A percentile compares a stretch with the other conserved stretches of the same genome.
phyloP scores from a whole-genome alignment of 2,113 vertebrate species.

The Trematomus loennbergii region DNA sequence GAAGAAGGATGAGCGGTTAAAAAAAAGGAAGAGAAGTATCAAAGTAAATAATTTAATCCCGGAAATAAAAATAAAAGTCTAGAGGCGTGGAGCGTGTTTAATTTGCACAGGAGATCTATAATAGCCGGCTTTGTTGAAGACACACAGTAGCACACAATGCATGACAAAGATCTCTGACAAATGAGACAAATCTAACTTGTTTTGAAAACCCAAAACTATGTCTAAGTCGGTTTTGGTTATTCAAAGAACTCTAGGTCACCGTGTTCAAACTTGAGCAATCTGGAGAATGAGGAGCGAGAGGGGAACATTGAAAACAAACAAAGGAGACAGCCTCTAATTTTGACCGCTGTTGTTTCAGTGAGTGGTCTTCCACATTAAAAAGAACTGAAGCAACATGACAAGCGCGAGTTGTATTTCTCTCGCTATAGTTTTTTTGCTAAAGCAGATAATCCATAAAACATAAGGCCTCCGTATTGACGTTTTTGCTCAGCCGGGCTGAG shows the following conservation, averaged over 20 bases:
- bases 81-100: slow-evolving; percentile 14
- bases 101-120: slow-evolving; percentile 22
- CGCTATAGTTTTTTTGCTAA: slow-evolving; percentile 75
- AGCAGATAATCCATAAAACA: slow-evolving; percentile 83
- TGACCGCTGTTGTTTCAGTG: slow-evolving; percentile 63
- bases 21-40: slow-evolving; percentile 21
- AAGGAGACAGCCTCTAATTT: slow-evolving; percentile 72
- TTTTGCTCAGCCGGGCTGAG: slow-evolving; percentile 72
- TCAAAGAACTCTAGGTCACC: slow-evolving; percentile 31
- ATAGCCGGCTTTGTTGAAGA: slow-evolving; percentile 17
- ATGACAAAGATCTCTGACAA: not conserved
- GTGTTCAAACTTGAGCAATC: slow-evolving; percentile 17
- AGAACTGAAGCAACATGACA: slow-evolving; percentile 77
- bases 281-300: slow-evolving; percentile 20
- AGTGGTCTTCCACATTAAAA: slow-evolving; percentile 75
- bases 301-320: slow-evolving; percentile 52
- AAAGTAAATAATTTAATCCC: slow-evolving; percentile 60
- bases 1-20: slow-evolving; percentile 29
- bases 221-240: slow-evolving; percentile 9
- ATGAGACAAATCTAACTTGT: slow-evolving; percentile 16
- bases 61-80: slow-evolving; percentile 52
- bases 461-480: slow-evolving; percentile 80
- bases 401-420: slow-evolving; percentile 76
- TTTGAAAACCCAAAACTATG: slow-evolving; percentile 2
- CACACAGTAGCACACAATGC: slow-evolving; percentile 7